phyloP scores from a whole-genome alignment of 1,140 invertebrate genomes.

The Geopemphigus sp. region DNA sequence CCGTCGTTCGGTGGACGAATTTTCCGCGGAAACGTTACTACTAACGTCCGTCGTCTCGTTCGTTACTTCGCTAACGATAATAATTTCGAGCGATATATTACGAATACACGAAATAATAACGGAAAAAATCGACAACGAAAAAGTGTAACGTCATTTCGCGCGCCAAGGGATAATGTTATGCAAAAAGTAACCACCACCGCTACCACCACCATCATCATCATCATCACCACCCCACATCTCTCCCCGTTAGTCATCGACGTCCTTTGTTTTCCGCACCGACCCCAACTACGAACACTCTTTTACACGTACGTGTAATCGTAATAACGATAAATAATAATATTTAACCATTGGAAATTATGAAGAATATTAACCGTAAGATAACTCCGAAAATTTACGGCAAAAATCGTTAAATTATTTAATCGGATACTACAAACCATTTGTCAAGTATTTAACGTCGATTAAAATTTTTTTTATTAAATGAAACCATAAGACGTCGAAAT shows the following conservation, averaged over 20 bases:
- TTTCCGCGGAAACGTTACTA: too few relatives aligned
- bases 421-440: not conserved
- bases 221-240: not conserved
- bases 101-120: not conserved
- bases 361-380: not conserved
- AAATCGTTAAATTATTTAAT: constrained; percentile 13
- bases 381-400: not conserved
- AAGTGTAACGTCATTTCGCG: not conserved
- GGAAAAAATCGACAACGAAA: not conserved
- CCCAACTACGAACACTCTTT: too few relatives aligned
- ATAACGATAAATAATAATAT: not conserved
- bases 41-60: too few relatives aligned
- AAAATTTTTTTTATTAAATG: not conserved
- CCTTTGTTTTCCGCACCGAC: constrained; percentile 5
- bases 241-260: not conserved
- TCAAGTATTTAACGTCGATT: not conserved
- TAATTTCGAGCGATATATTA: not conserved
- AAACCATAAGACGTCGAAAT: constrained; percentile 3
- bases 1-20: too few relatives aligned
- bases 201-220: too few relatives aligned
- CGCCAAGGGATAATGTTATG: constrained; percentile 3
- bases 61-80: too few relatives aligned
- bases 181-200: not conserved
- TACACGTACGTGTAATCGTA: not conserved
- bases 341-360: not conserved